phyloP scores from a whole-genome alignment of 1,140 invertebrate species.

The Danaus melanippus region DNA sequence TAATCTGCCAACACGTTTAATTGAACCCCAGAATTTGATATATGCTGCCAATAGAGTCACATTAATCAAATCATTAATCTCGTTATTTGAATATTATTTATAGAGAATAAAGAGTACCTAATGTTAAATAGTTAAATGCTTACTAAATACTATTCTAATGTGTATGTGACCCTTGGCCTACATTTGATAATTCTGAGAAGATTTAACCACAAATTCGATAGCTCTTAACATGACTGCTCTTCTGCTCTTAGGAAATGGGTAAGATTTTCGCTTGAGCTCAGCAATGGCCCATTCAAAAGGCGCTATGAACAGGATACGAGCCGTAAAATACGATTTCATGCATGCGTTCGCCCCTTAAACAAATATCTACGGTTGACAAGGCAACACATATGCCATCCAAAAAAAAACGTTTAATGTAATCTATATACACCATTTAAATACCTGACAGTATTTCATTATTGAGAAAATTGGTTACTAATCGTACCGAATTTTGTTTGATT shows the following conservation, averaged over 20 bases:
- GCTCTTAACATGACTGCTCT: conserved; percentile 2
- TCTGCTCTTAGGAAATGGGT: conserved; percentile 24
- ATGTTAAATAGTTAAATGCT: background rate
- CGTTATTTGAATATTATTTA: background rate
- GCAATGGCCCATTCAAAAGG: conserved; percentile 58
- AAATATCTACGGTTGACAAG: conserved; percentile 64
- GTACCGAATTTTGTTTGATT: too few relatives aligned
- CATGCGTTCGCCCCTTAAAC: conserved; percentile 63
- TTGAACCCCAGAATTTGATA: background rate
- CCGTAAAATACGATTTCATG: conserved; percentile 70
- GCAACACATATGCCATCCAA: conserved; percentile 42
- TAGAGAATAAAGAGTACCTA: background rate
- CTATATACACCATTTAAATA: too few relatives aligned
- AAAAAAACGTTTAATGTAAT: too few relatives aligned
- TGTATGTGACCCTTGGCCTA: too few relatives aligned
- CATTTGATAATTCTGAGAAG: too few relatives aligned
- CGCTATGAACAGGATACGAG: conserved; percentile 59
- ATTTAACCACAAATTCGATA: background rate
- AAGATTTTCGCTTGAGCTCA: conserved; percentile 52
- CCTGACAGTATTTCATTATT: too few relatives aligned
- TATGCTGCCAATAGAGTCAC: conserved; percentile 4
- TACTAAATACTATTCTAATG: too few relatives aligned
- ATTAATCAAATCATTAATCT: background rate
- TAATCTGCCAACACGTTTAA: background rate
- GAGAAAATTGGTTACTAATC: too few relatives aligned